Percentiles rank a stretch among this genome's conserved stretches.
Conservation (phyloP, 2,113 vertebrate species). For the Gymnarchus niloticus region DNA sequence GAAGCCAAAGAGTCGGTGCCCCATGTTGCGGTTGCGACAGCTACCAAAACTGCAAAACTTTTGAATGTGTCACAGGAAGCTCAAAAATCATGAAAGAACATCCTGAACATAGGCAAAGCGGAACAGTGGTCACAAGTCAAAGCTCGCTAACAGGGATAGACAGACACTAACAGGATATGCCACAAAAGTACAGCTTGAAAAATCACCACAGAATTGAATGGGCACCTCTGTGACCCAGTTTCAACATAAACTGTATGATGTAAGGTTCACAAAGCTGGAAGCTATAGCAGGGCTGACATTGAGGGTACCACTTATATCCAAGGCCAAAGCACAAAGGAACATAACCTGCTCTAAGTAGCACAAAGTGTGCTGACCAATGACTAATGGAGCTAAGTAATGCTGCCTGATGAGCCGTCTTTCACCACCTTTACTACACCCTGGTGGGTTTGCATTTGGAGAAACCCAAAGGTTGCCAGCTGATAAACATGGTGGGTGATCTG, state of each 20-base stretch:
- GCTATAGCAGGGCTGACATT: not conserved
- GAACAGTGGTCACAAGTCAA: not conserved
- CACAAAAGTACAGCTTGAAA: not conserved
- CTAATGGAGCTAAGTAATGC: not conserved
- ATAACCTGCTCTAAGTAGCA: not conserved
- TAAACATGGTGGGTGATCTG: not conserved
- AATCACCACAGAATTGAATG: not conserved
- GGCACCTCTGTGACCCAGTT: not conserved
- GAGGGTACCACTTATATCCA: not conserved
- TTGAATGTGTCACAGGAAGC: too few relatives aligned
- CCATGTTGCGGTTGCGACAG: too few relatives aligned
- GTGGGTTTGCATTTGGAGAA: not conserved
- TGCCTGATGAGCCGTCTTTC: not conserved
- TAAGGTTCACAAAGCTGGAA: not conserved
- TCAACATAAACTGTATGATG: not conserved
- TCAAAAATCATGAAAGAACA: too few relatives aligned
- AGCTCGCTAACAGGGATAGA: not conserved
- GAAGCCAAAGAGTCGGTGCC: too few relatives aligned
- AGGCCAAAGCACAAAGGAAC: not conserved
- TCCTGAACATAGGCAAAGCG: too few relatives aligned
- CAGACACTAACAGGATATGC: not conserved
- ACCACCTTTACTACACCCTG: not conserved
- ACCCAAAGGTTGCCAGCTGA: not conserved
- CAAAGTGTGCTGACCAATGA: not conserved
- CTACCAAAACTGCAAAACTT: too few relatives aligned